A percentile compares a stretch with the other conserved stretches of the same genome.
Evolutionary conservation across 2,113 vertebrate species (phyloP).

Genomic region (Lipotes vexillifer): DNA sequence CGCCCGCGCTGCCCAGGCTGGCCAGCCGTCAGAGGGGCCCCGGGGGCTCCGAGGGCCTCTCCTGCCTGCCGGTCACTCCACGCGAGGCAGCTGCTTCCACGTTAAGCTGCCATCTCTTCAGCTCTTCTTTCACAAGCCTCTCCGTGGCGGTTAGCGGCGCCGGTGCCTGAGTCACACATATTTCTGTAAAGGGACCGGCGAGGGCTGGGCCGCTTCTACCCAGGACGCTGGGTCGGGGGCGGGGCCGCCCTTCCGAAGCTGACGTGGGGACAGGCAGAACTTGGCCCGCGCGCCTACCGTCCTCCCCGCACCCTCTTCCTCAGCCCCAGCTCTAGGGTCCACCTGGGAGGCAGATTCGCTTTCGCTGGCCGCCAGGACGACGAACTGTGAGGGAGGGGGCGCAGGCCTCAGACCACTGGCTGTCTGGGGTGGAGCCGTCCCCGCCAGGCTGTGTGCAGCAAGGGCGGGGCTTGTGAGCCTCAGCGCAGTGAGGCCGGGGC

Average conservation of each 20-base stretch:
- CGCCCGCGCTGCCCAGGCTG: background rate
- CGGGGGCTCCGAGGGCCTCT: background rate
- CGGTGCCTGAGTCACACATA: background rate
- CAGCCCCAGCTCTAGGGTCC: background rate
- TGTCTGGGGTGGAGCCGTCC: background rate
- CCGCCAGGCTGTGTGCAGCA: background rate
- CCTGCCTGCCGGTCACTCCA: background rate
- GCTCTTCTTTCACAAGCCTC: background rate
- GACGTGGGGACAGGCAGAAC: background rate
- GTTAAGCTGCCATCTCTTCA: too few relatives aligned
- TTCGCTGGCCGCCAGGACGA: background rate
- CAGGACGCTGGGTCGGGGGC: background rate
- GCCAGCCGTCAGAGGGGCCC: background rate
- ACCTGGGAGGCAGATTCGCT: background rate
- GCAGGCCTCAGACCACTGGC: background rate
- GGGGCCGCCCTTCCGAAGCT: too few relatives aligned
- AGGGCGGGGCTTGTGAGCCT: background rate
- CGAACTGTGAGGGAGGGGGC: fast-evolving
- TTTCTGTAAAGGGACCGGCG: background rate
- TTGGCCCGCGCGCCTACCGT: background rate
- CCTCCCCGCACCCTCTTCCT: background rate
- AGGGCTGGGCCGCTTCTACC: background rate
- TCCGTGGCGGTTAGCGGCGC: background rate
- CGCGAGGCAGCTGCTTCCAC: background rate
- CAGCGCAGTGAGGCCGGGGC: background rate